phyloP scores from a whole-genome alignment of 1,140 invertebrate genomes.

The Drosophila nannoptera region DNA sequence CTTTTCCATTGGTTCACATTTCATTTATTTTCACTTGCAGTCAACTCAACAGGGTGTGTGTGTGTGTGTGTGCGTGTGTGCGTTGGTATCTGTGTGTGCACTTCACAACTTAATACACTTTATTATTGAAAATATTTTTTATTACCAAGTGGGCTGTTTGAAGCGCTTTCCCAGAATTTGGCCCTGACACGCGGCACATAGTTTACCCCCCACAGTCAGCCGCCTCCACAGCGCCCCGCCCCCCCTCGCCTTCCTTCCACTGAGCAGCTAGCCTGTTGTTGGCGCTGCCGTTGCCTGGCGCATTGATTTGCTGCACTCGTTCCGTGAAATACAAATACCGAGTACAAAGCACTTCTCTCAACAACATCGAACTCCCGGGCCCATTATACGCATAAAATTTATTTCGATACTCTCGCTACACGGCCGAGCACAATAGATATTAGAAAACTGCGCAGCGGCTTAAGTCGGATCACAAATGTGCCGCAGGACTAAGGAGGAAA shows the following conservation, averaged over 20 bases:
- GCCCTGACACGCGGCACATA: constrained; percentile 68
- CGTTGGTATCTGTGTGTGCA: constrained; percentile 46
- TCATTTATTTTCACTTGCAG: constrained; percentile 73
- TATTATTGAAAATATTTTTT: constrained; percentile 78
- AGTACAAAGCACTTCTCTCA: constrained; percentile 46
- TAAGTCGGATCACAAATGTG: too few relatives aligned
- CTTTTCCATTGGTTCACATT: constrained; percentile 74
- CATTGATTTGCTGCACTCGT: constrained; percentile 74
- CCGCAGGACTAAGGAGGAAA: too few relatives aligned
- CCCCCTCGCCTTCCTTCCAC: too few relatives aligned
- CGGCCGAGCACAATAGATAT: too few relatives aligned
- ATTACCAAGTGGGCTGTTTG: constrained; percentile 64
- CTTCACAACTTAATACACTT: constrained; percentile 78
- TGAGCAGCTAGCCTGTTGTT: constrained; percentile 19
- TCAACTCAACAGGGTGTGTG: constrained; percentile 24
- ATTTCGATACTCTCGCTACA: neutral
- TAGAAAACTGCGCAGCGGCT: too few relatives aligned
- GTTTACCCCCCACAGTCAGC: constrained; percentile 45
- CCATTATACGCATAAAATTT: constrained; percentile 9
- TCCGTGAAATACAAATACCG: constrained; percentile 63
- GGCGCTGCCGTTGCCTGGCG: constrained; percentile 31
- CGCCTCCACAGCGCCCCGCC: too few relatives aligned
- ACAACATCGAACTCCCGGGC: constrained; percentile 21
- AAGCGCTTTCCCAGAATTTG: constrained; percentile 53
- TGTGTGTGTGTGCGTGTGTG: constrained; percentile 11